These are phyloP conservation scores for Neosilurus mollespiculum DNA, from an alignment of 2,797 vertebrate genomes.

Conservation along the genomic window DNA sequence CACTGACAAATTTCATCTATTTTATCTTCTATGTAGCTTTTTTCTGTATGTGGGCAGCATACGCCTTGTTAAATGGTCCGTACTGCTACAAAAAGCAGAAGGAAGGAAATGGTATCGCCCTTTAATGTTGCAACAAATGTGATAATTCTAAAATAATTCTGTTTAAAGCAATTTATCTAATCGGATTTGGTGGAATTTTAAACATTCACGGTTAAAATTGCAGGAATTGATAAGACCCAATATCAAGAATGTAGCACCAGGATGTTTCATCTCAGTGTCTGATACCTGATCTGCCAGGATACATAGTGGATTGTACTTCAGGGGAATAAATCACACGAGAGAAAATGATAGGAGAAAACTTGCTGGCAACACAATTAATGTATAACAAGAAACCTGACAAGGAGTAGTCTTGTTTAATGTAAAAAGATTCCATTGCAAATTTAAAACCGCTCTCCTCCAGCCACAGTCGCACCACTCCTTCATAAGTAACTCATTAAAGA, in stretches of 20 bases:
- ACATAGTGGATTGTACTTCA: background rate
- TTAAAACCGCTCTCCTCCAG: background rate
- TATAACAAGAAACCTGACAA: background rate
- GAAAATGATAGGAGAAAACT: background rate
- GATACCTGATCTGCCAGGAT: constrained; percentile 8
- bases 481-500: constrained; percentile 9
- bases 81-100: background rate
- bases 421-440: constrained; percentile 13
- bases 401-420: background rate
- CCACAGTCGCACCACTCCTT: background rate
- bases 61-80: background rate
- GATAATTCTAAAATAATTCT: background rate
- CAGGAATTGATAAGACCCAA: background rate
- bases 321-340: background rate
- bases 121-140: background rate
- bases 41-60: background rate
- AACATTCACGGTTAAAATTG: background rate
- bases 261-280: background rate
- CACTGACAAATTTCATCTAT: background rate
- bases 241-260: background rate
- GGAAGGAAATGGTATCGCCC: background rate
- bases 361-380: background rate
- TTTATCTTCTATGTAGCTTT: background rate
- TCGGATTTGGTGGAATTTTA: background rate
- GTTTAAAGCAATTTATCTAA: background rate